A percentile compares a stretch with the other conserved stretches of the same genome.
Conservation (phyloP, 2,113 vertebrate genomes). For the Rallus limicola region DNA sequence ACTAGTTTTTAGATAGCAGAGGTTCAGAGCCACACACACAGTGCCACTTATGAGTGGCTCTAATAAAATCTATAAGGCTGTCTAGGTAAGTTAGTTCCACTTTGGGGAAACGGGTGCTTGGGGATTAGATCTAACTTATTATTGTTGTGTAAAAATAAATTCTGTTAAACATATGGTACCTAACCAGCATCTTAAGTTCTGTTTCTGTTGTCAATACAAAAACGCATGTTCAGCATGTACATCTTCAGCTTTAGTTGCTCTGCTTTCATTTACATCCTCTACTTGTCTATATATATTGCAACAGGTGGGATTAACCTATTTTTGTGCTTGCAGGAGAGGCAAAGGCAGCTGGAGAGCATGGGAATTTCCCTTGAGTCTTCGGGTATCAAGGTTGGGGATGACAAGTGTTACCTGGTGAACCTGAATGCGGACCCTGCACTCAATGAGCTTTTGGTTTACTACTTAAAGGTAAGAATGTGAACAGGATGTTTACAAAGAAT, state of each 20-base stretch:
- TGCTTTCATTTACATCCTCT: not conserved
- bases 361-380: slow-evolving; percentile 97
- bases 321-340: slow-evolving; percentile 85
- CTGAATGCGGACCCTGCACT: slow-evolving; percentile 96
- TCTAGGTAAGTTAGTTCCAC: not conserved
- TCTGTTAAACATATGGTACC: fast-evolving
- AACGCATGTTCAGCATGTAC: not conserved
- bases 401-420: slow-evolving; percentile 97
- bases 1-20: not conserved
- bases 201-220: not conserved
- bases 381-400: slow-evolving; percentile 98
- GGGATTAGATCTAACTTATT: not conserved
- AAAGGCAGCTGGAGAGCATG: slow-evolving; percentile 98
- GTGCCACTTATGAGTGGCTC: not conserved
- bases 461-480: slow-evolving; percentile 87
- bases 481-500: not conserved
- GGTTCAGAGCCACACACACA: not conserved
- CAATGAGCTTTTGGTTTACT: slow-evolving; percentile 96
- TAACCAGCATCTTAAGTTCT: not conserved
- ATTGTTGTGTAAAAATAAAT: not conserved
- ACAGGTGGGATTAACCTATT: not conserved
- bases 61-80: not conserved
- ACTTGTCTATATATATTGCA: not conserved
- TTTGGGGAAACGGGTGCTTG: not conserved
- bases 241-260: not conserved